Evolutionary conservation across 2,888 invertebrate species (phyloP).

Genomic region (Plutella xylostella): DNA sequence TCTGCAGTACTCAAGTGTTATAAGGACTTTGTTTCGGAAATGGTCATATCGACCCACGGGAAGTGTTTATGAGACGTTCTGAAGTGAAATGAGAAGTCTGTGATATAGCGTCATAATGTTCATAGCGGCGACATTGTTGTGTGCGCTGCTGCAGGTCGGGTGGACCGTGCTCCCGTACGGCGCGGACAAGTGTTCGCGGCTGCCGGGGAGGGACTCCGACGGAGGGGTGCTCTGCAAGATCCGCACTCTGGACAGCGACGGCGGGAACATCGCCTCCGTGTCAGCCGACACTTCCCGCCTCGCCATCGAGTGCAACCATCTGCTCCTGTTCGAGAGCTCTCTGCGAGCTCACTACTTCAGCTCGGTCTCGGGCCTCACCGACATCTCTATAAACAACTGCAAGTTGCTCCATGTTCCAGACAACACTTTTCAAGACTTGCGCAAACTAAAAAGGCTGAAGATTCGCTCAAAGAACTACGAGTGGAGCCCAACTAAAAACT

Average conservation of each 20-base stretch:
- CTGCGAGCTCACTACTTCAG: constrained; percentile 79
- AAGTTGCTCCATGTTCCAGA: constrained; percentile 82
- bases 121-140: constrained; percentile 51
- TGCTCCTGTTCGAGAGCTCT: constrained; percentile 82
- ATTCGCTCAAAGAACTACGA: constrained; percentile 84
- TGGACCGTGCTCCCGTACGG: constrained; percentile 66
- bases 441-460: constrained; percentile 81
- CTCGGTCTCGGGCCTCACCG: constrained; percentile 78
- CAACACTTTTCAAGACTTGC: constrained; percentile 83
- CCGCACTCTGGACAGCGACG: constrained; percentile 77
- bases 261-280: constrained; percentile 72
- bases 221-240: constrained; percentile 75
- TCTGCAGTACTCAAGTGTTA: constrained; percentile 51
- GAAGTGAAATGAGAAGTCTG: constrained; percentile 65
- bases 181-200: constrained; percentile 60
- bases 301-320: constrained; percentile 81
- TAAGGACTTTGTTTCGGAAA: constrained; percentile 67
- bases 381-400: constrained; percentile 81
- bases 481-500: constrained; percentile 80
- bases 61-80: constrained; percentile 67
- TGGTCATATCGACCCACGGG: constrained; percentile 68
- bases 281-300: constrained; percentile 78
- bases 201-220: constrained; percentile 52
- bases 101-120: constrained; percentile 50
- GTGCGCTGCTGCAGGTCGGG: constrained; percentile 67